Evolutionary conservation across 53 echinoderm and acorn worm genomes (phyloP).

Genomic region (Patiria pectinifera): DNA sequence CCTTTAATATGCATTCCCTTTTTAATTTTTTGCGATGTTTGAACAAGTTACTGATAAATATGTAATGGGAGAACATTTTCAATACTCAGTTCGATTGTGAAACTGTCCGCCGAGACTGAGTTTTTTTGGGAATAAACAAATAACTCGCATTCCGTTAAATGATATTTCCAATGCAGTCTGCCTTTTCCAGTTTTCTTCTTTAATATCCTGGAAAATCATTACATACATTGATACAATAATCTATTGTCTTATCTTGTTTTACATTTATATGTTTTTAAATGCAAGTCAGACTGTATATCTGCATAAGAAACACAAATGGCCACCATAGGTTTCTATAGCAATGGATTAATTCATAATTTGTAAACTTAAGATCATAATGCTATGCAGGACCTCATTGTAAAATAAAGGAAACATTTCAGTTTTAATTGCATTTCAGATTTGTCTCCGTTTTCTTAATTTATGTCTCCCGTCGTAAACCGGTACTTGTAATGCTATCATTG

Average conservation of each 20-base stretch:
- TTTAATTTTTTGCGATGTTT: neutral
- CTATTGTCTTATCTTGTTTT: neutral
- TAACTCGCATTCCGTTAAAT: neutral
- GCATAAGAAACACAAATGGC: no score
- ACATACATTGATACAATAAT: neutral
- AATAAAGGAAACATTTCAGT: constrained; percentile 2
- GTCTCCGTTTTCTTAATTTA: neutral
- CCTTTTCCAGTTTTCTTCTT: neutral
- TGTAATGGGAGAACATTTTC: neutral
- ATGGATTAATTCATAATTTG: neutral
- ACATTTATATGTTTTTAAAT: neutral
- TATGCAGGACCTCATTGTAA: neutral
- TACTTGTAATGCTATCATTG: no score
- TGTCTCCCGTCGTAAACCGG: neutral
- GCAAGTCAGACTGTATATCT: neutral
- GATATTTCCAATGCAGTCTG: neutral
- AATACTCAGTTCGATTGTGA: neutral
- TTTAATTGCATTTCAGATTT: neutral
- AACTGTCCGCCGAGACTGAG: no score
- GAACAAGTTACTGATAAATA: neutral
- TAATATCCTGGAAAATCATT: neutral
- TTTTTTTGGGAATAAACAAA: neutral
- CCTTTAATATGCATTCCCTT: neutral
- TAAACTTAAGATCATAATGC: neutral
- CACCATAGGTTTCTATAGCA: neutral